Evolutionary conservation across 2,888 invertebrate species (phyloP).

Genomic region (Cheilosia urbana): DNA sequence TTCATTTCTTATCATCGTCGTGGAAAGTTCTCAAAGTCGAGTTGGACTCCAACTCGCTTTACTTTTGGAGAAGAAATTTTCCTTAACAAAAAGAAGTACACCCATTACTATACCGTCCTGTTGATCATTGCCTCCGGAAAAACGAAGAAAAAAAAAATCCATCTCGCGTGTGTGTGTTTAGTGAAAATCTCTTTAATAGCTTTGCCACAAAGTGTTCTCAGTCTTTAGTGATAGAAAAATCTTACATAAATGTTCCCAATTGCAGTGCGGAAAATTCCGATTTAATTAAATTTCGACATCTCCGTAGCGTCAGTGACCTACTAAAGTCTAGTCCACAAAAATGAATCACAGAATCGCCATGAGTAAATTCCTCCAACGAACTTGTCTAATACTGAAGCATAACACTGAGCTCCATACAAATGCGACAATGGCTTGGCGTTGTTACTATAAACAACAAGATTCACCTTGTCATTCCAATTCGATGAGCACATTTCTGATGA

Average conservation of each 20-base stretch:
- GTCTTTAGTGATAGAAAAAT: neutral
- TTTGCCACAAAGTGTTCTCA: constrained; percentile 10
- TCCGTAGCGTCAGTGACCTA: neutral
- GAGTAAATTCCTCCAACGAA: constrained; percentile 58
- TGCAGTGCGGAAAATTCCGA: neutral
- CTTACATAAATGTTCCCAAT: constrained; percentile 36
- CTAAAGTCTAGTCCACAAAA: constrained; percentile 1
- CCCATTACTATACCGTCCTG: constrained; percentile 9
- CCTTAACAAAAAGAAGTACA: constrained; percentile 15
- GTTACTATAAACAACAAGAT: constrained; percentile 19
- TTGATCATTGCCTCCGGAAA: constrained; percentile 14
- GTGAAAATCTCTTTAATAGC: neutral
- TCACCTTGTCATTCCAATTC: constrained; percentile 29
- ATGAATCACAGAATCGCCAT: constrained; percentile 55
- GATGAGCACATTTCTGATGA: constrained; percentile 21
- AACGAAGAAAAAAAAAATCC: neutral
- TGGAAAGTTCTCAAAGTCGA: constrained; percentile 31
- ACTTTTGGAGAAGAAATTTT: constrained; percentile 7
- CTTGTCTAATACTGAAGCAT: constrained; percentile 36
- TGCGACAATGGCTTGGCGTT: constrained; percentile 17
- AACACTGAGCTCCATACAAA: constrained; percentile 20
- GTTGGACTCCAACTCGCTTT: neutral
- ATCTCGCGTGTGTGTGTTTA: neutral
- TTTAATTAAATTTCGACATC: neutral
- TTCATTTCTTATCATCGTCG: constrained; percentile 53